phyloP scores from a whole-genome alignment of 2,888 invertebrate species.

The Osedax fenrisi region DNA sequence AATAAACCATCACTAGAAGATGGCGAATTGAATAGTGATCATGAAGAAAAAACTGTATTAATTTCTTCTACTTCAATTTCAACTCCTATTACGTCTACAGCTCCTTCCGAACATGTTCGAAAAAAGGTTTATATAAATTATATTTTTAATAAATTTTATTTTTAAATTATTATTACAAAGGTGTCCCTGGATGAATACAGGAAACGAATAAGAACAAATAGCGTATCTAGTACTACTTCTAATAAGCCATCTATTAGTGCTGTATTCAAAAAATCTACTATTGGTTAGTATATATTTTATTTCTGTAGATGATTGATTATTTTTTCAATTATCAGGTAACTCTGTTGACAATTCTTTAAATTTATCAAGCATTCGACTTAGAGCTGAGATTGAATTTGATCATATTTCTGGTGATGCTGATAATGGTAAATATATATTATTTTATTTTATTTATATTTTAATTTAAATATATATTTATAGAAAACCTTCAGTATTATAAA shows the following conservation, averaged over 20 bases:
- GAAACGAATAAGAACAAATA: neutral
- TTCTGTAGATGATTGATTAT: neutral
- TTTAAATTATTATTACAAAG: no score
- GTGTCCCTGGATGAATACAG: neutral
- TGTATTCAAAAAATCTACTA: no score
- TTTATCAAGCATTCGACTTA: neutral
- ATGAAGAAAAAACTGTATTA: neutral
- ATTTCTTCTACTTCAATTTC: neutral
- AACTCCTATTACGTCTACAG: neutral
- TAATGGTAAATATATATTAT: neutral
- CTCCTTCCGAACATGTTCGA: neutral
- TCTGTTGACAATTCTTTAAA: neutral
- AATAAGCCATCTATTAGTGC: neutral
- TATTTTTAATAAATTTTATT: neutral
- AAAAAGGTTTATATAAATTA: neutral
- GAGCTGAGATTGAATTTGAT: neutral
- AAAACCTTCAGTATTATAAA: neutral
- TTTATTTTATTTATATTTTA: neutral
- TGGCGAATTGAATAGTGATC: neutral
- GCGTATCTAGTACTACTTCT: neutral
- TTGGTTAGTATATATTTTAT: no score
- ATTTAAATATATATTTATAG: neutral
- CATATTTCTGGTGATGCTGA: neutral
- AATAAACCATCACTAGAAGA: neutral
- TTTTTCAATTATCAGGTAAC: neutral